phyloP scores from a whole-genome alignment of 2,888 invertebrate species.

The Nomada ruficornis region DNA sequence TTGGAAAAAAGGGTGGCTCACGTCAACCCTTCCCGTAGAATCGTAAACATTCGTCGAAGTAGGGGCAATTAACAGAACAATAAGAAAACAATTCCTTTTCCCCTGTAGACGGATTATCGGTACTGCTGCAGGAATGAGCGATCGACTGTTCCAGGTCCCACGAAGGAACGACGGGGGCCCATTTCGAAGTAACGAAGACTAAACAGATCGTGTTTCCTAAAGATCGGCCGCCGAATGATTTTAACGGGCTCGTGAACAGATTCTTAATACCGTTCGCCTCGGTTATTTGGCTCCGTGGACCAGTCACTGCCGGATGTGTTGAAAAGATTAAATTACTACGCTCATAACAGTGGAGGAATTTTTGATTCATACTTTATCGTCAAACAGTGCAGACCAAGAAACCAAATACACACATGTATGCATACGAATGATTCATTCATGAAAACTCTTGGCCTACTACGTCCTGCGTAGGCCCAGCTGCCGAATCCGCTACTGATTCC shows the following conservation, averaged over 20 bases:
- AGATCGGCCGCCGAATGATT: slow-evolving; percentile 77
- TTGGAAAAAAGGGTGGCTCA: slow-evolving; percentile 44
- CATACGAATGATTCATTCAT: not conserved
- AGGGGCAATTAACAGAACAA: slow-evolving; percentile 72
- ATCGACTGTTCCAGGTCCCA: slow-evolving; percentile 70
- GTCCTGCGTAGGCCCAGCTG: not conserved
- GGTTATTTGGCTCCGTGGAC: slow-evolving; percentile 39
- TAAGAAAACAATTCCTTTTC: slow-evolving; percentile 74
- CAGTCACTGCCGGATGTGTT: slow-evolving; percentile 58
- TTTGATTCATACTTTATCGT: slow-evolving; percentile 31
- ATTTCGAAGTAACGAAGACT: slow-evolving; percentile 72
- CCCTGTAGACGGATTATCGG: slow-evolving; percentile 43
- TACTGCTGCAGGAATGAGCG: slow-evolving; percentile 60
- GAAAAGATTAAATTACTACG: slow-evolving; percentile 69
- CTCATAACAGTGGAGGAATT: slow-evolving; percentile 44
- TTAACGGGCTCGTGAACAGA: slow-evolving; percentile 75
- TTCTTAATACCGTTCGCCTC: slow-evolving; percentile 60
- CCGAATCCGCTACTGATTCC: no score
- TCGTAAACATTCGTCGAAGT: slow-evolving; percentile 24
- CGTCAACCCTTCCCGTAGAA: slow-evolving; percentile 4
- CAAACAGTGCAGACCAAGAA: not conserved
- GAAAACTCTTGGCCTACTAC: not conserved
- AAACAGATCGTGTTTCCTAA: slow-evolving; percentile 81
- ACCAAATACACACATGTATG: not conserved
- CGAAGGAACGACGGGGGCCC: slow-evolving; percentile 66